Base-by-base conservation (phyloP, 2,113 vertebrate species). In the Anolis sagrei region DNA sequence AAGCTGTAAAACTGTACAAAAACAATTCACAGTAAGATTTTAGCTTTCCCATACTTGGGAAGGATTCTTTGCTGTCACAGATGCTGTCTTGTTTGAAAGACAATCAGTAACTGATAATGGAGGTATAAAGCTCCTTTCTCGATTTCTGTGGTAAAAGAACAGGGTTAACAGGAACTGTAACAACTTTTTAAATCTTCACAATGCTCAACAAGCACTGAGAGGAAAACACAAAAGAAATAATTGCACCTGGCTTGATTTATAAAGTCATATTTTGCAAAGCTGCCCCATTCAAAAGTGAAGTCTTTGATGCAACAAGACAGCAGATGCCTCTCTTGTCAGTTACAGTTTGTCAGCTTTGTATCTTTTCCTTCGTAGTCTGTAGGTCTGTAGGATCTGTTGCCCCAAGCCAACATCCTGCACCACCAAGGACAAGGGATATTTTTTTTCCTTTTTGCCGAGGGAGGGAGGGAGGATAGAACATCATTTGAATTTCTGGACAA, bases 21-120 rank as follows among this genome's bases (percentile, higher is more conserved):
- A 97, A 96, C 94, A 97, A 98, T 99, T 99, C 98, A 99, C 98
- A 99, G 98, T 98, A 97, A 93, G 93, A 93, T 96, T 98, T 97
- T 94, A 96, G 95, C 95, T 96, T 96, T 95, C 96, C 96, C 94
- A 96, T 96, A 97, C 93, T 94, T 96, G 95, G 95, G 97, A 96
- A 96, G 90, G 94, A 95, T 92, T 95, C 91, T 93, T 95, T 95
- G 94, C 94, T 96, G 75, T 75, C 90, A 94, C 96, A 92, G 94
- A 96, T 95, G 95, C 96, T 96, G 96, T 96, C 96, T 88, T 86
- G 92, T 94, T 92, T 93, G 88, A 93, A 96, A 95, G 94, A 95
- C 94, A 95, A 94, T 91, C 90, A 93, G 95, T 95, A 92, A 91
- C 92, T 79, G 94, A 92, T 94, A 75, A 81, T 25, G 58, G 84